Conservation (phyloP, 2,113 vertebrate species). For the Mobula hypostoma region DNA sequence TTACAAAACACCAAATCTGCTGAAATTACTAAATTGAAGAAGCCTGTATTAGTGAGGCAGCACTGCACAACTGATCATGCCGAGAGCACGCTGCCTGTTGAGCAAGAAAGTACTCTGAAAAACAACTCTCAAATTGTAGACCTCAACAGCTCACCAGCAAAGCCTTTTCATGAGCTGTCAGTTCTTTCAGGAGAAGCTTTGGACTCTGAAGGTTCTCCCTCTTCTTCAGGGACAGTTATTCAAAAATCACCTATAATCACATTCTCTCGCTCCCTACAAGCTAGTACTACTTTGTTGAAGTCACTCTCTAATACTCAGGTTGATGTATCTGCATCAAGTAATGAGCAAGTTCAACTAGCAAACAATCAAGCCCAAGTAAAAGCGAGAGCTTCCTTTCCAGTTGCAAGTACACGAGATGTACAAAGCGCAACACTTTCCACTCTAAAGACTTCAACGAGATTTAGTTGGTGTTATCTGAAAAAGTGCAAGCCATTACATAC, state of each 20-base stretch:
- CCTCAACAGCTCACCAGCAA: conserved; percentile 43
- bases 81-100: conserved; percentile 62
- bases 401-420: conserved; percentile 59
- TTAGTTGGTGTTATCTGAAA: conserved; percentile 90
- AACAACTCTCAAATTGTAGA: conserved; percentile 51
- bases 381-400: conserved; percentile 54
- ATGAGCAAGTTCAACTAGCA: conserved; percentile 53
- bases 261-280: conserved; percentile 43
- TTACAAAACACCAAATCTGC: conserved; percentile 61
- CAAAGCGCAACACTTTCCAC: conserved; percentile 79
- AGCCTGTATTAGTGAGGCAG: conserved; percentile 82
- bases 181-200: conserved; percentile 50
- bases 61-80: conserved; percentile 83
- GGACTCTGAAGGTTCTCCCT: conserved; percentile 58
- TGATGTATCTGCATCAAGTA: conserved; percentile 52
- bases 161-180: conserved; percentile 44
- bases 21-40: conserved; percentile 73
- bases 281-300: conserved; percentile 55
- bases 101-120: conserved; percentile 60
- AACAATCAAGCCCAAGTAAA: conserved; percentile 61
- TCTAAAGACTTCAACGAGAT: conserved; percentile 85
- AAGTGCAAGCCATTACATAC: conserved; percentile 78
- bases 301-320: conserved; percentile 60
- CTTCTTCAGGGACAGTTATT: conserved; percentile 36
- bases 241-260: conserved; percentile 50